Conservation (phyloP, 2,113 vertebrate species). For the Phalacrocorax brasilianus region DNA sequence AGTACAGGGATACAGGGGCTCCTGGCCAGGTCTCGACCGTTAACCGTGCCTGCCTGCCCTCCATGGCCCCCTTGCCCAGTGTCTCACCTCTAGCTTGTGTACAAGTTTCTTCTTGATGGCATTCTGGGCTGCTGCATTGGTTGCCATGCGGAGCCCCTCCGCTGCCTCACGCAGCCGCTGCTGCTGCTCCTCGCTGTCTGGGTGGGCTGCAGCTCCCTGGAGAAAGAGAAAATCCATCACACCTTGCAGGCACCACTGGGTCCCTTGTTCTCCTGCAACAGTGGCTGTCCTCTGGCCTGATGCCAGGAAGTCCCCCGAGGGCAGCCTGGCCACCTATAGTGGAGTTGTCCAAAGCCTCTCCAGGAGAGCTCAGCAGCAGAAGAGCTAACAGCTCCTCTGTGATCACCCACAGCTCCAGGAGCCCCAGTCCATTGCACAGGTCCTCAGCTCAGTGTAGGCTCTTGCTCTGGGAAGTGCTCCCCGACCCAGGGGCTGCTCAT, state of each 20-base stretch:
- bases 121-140: slow-evolving; percentile 90
- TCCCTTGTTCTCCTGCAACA: neutral
- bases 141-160: slow-evolving; percentile 94
- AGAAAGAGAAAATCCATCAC: neutral
- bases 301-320: accelerated
- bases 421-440: neutral
- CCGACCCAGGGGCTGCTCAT: neutral
- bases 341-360: neutral
- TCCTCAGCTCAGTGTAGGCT: neutral
- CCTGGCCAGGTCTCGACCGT: neutral
- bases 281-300: neutral
- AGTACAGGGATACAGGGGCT: neutral
- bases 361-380: accelerated
- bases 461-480: neutral
- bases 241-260: accelerated
- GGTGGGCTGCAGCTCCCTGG: slow-evolving; percentile 96
- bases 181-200: slow-evolving; percentile 96
- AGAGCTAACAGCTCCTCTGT: slow-evolving; percentile 71
- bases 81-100: slow-evolving; percentile 90
- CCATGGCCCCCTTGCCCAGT: accelerated
- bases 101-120: slow-evolving; percentile 97
- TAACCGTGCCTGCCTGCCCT: accelerated
- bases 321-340: neutral
- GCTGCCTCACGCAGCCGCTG: slow-evolving; percentile 93
- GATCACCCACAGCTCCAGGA: slow-evolving; percentile 69